Evolutionary conservation across 2,888 invertebrate species (phyloP).

Genomic region (Drosophila mayaguana): DNA sequence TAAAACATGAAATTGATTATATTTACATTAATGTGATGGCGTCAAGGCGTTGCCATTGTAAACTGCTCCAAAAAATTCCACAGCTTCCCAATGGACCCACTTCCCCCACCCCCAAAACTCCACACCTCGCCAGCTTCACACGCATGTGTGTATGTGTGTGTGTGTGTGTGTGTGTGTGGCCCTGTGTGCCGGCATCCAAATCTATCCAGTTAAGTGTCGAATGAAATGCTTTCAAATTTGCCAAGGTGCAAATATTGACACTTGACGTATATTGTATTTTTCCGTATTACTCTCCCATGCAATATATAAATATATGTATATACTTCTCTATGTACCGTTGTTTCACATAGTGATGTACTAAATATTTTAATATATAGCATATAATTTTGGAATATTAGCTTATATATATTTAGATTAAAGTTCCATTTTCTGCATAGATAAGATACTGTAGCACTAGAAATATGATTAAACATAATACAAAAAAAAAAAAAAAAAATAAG

Average conservation of each 20-base stretch:
- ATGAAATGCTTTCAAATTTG: conserved; percentile 71
- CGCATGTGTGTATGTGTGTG: neutral
- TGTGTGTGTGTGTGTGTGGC: conserved; percentile 1
- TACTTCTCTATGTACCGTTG: neutral
- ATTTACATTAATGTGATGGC: conserved; percentile 82
- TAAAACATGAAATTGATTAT: conserved; percentile 82
- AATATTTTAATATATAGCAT: neutral
- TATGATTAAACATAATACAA: too few species aligned
- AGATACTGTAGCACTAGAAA: too few species aligned
- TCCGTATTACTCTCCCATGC: conserved; percentile 27
- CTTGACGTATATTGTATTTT: conserved; percentile 67
- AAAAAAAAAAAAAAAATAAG: too few species aligned
- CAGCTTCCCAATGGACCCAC: conserved; percentile 32
- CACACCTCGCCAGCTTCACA: neutral
- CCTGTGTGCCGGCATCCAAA: conserved; percentile 16
- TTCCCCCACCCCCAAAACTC: neutral
- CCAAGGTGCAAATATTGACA: conserved; percentile 75
- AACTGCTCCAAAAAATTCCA: conserved; percentile 54
- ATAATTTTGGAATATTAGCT: neutral
- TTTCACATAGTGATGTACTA: conserved; percentile 1
- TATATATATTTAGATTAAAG: neutral
- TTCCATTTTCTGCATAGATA: too few species aligned
- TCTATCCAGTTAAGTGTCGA: conserved; percentile 57
- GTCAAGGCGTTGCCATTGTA: conserved; percentile 72
- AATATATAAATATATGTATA: neutral